Evolutionary conservation across 2,888 invertebrate species (phyloP), one percentile per base, ranked within the genome.

Genomic region (Stomorhina lunata): DNA sequence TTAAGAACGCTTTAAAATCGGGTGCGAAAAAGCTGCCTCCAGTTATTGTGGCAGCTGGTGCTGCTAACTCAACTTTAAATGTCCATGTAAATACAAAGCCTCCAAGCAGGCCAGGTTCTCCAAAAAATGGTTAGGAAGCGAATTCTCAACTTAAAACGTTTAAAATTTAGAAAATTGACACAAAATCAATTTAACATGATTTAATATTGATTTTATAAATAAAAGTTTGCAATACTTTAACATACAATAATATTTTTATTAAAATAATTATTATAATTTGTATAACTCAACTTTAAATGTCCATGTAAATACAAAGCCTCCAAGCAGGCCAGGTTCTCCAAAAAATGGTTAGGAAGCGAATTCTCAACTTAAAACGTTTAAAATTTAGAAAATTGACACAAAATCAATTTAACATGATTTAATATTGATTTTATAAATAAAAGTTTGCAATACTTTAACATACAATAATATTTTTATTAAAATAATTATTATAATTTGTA

Each of bases 271-370:
- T n/a, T n/a, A n/a, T n/a, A n/a, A n/a, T n/a, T n/a, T n/a, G n/a
- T n/a, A n/a, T n/a, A 76, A 76, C 29, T 76, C 75, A 3, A 59
- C 66, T 12, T 25, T 66, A 2, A 59, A 12, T n/a, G 40, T 40
- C 15, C n/a, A 40, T 12, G 40, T 40, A 3, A 40, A 40, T n/a
- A 40, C 15, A 15, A 40, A 40, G 45, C 2, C 3, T 1, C n/a
- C 27, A 63, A 63, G 27, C 4, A 12, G n/a, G n/a, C 25, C 61
- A 17, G 12, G 15, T 2, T 40, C 40, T 40, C 40, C 40, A 15
- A 40, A 40, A 12, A 40, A 12, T 2, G 6, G 15, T n/a, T n/a
- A 15, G 15, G 40, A 34, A 4, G 10, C 2, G 9, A 17, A 4
- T 2, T 2, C 20, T 57, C 34, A 1, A 22, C 12, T 34, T 34